Base-by-base conservation (phyloP, 1,140 invertebrate genomes). In the Heliconius melpomene region DNA sequence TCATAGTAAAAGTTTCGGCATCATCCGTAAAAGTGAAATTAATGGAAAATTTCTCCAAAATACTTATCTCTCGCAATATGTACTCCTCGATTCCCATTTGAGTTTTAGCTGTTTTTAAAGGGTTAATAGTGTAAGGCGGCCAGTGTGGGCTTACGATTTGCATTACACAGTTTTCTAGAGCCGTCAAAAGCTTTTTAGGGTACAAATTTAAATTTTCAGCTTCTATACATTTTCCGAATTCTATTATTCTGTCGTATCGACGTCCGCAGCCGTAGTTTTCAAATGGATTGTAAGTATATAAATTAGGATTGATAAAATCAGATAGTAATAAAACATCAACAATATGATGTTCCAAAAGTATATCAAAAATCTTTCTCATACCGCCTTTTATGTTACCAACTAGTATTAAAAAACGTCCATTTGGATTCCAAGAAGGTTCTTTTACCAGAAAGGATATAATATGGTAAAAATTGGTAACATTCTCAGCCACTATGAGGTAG, bases 231-330 rank as follows among this genome's bases (percentile, higher is more conserved):
- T 81, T 83, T 20, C 85, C 85, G 9, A 78, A 72, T 72, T 79
- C 66, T 20, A 85, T 85, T 8, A 87, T 75, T 57, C 79, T 79
- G 16, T 85, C 78, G 71, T 82, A 87, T 38, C 76, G 78, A 72
- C 81, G 75, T 8, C 85, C 86, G 20, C 90, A 91, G 11, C 84
- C 84, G 23, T 85, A 86, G 60, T 90, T 86, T 50, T 88, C 87
- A 36, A 86, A 90, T 23, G 88, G 85, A 80, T 91, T 88, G 36
- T 90, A 91, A 0, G 87, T 86, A 54, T 85, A 90, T 20, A 90
- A n/a, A 6, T 85, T 26, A 9, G 81, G 82, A 50, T 87, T 78
- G 11, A 36, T 52, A 2, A 75, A 81, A 7, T 71, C 79, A 46
- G 87, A 83, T 2, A 90, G 9, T 2, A 90, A 26, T 3, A 90